phyloP scores from a whole-genome alignment of 1,140 invertebrate species.

The Bombus pyrosoma region DNA sequence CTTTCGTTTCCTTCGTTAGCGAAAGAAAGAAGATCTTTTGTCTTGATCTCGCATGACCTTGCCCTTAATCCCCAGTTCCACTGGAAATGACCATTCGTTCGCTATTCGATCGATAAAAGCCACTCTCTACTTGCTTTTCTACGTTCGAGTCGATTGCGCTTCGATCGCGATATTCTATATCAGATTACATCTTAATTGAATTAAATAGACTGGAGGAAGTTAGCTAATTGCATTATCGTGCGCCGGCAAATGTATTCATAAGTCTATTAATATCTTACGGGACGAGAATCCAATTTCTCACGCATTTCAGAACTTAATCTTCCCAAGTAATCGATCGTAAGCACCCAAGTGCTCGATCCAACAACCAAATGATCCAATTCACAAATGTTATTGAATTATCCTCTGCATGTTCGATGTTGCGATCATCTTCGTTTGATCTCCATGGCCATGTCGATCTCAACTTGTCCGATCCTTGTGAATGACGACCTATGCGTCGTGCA shows the following conservation, averaged over 20 bases:
- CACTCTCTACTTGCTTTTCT: conserved; percentile 11
- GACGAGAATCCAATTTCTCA: background rate
- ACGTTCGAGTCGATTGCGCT: conserved; percentile 5
- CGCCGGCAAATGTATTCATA: conserved; percentile 24
- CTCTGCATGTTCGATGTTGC: too few species aligned
- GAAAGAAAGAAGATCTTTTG: background rate
- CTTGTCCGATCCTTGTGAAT: rapidly evolving
- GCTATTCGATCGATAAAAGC: conserved; percentile 27
- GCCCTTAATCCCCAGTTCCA: conserved; percentile 32
- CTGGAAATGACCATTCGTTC: conserved; percentile 31
- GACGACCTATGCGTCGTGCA: too few species aligned
- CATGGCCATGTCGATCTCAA: too few species aligned
- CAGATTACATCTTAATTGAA: conserved; percentile 47
- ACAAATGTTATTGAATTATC: too few species aligned
- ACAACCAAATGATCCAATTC: too few species aligned
- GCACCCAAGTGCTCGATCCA: too few species aligned
- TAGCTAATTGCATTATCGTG: conserved; percentile 33
- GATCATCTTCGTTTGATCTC: too few species aligned
- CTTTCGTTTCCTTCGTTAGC: background rate
- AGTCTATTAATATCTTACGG: conserved; percentile 15
- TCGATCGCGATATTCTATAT: conserved; percentile 38
- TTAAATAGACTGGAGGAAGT: conserved; percentile 35
- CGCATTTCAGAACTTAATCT: background rate
- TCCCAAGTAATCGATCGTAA: background rate
- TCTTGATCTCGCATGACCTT: conserved; percentile 13